Base-by-base conservation (phyloP, 2,113 vertebrate genomes). In the Gambusia holbrooki region DNA sequence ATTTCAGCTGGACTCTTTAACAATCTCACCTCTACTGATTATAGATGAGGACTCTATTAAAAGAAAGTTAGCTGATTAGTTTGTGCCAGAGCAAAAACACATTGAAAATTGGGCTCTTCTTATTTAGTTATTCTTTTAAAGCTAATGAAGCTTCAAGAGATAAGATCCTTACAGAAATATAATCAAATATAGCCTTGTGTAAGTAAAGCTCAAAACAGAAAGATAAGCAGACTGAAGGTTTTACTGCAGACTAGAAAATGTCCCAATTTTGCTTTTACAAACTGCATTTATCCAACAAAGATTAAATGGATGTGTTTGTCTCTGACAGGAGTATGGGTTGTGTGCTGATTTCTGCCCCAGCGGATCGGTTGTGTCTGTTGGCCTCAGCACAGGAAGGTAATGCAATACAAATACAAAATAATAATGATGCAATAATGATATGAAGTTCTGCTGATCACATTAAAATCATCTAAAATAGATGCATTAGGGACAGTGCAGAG, bases 331-430 rank as follows among this genome's bases (percentile, higher is more conserved):
- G 76, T 96, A 94, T 0, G 97, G 96, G 3, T 77, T 97, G 79
- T 98, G 96, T 87, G 96, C 96, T 25, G 96, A 95, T 69, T 97
- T 98, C 93, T 96, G 96, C 63, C 96, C 96, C 0, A 95, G 92
- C 12, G 97, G 96, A 62, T 92, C 93, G 0, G 96, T 96, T 71
- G 96, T 96, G 19, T 95, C 96, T 11, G 95, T 97, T 15, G 97
- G 97, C 62, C 94, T 98, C 71, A 95, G 90, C 77, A 96, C 96
- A 4, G 96, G 96, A 91, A 95, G 96, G 96, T 97, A 84, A 80
- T 2, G 13, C 35, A 30, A 19, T 13, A 28, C 35, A 33, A 33
- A 19, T 25, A 25, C 48, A 51, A 19, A 17, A 54, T 25, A 58
- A 48, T 48, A 17, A 48, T 19, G 19, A 22, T 48, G 17, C 17